phyloP scores from a whole-genome alignment of 1,140 invertebrate genomes.

The Oryctes rhinoceros region DNA sequence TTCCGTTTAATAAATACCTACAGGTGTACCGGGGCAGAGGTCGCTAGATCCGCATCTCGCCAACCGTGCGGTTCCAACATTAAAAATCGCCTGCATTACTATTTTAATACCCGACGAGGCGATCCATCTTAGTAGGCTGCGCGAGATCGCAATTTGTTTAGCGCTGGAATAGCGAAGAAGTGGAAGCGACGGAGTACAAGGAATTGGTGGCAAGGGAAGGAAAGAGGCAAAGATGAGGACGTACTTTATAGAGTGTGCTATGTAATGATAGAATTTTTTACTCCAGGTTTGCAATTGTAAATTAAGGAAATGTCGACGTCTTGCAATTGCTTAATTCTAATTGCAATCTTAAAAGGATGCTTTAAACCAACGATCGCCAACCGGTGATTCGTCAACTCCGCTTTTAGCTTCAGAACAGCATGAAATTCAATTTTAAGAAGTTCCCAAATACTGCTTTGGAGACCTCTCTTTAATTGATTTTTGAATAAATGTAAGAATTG shows the following conservation, averaged over 20 bases:
- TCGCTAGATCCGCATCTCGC: slow-evolving; percentile 31
- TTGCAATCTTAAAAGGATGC: too few relatives aligned
- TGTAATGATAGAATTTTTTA: neutral
- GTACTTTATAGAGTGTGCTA: neutral
- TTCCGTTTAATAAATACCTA: slow-evolving; percentile 33
- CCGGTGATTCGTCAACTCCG: too few relatives aligned
- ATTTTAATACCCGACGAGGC: slow-evolving; percentile 27
- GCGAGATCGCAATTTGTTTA: slow-evolving; percentile 22
- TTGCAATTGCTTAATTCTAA: too few relatives aligned
- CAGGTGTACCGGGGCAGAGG: slow-evolving; percentile 35
- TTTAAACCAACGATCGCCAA: too few relatives aligned
- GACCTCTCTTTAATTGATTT: too few relatives aligned
- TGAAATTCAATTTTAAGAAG: too few relatives aligned
- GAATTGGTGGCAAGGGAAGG: neutral
- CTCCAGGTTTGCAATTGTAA: too few relatives aligned
- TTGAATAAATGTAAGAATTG: too few relatives aligned
- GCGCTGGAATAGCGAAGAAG: neutral
- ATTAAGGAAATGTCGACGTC: too few relatives aligned
- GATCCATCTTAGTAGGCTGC: slow-evolving; percentile 8
- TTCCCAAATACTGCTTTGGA: too few relatives aligned
- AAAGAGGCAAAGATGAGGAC: neutral
- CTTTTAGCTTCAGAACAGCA: too few relatives aligned
- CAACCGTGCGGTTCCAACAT: slow-evolving; percentile 12
- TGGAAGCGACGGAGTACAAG: neutral
- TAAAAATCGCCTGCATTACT: slow-evolving; percentile 38